A percentile compares a stretch with the other conserved stretches of the same genome.
phyloP scores from a whole-genome alignment of 2,113 vertebrate species.

The Andinoacara biseriatus region DNA sequence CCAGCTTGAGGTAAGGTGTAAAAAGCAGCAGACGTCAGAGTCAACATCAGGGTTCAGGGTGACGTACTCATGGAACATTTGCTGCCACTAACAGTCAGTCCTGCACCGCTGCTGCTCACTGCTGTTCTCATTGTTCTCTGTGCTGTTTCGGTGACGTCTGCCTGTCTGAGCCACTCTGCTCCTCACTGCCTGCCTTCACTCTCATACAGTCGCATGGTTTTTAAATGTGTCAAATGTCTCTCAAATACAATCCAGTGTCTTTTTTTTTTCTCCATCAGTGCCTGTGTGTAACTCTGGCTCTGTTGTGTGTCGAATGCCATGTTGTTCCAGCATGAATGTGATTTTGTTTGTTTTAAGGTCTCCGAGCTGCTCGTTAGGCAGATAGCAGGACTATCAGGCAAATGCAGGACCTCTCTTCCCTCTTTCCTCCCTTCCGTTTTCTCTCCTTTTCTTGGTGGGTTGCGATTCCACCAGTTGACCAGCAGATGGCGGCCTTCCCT shows the following conservation, averaged over 20 bases:
- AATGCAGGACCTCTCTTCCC: conserved; percentile 73
- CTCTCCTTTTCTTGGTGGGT: conserved; percentile 26
- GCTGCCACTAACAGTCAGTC: conserved; percentile 56
- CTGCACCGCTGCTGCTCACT: conserved; percentile 33
- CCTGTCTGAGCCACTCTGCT: conserved; percentile 85
- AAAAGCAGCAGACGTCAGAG: neutral
- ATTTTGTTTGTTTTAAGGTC: neutral
- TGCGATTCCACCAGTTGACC: conserved; percentile 60
- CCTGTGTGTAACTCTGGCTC: neutral
- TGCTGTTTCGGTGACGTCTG: conserved; percentile 69
- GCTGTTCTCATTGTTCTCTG: conserved; percentile 39
- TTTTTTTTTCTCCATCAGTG: neutral
- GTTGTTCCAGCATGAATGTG: conserved; percentile 16
- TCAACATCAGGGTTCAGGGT: neutral
- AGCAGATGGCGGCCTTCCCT: conserved; percentile 61
- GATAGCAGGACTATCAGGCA: conserved; percentile 48
- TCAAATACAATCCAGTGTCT: neutral
- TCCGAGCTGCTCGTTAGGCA: conserved; percentile 18
- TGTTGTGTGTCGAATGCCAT: conserved; percentile 10
- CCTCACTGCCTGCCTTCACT: conserved; percentile 79
- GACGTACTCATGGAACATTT: conserved; percentile 8
- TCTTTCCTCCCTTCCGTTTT: conserved; percentile 5
- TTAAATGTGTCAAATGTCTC: conserved; percentile 78
- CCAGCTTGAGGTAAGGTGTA: neutral
- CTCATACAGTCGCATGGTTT: conserved; percentile 51